Percentiles rank a stretch among this genome's conserved stretches.
These are phyloP conservation scores for Acronicta leporina DNA, from an alignment of 2,888 invertebrate genomes.

Conservation along the genomic window DNA sequence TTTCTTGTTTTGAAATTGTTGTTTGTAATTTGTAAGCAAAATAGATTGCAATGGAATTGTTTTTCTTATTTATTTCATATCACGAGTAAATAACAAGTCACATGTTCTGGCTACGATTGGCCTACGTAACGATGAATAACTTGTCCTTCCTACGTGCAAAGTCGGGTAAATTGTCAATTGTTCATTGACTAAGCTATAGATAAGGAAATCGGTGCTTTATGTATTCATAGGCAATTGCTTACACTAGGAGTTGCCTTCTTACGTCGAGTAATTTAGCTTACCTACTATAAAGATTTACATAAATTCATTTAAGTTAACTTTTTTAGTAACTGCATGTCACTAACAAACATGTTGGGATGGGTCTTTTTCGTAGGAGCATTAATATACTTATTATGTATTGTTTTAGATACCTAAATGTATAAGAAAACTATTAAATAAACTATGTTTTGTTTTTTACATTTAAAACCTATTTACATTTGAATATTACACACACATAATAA, in stretches of 20 bases:
- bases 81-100: slow-evolving; percentile 14
- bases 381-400: too few species aligned
- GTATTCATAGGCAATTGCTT: not conserved
- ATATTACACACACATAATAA: too few species aligned
- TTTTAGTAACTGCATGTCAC: too few species aligned
- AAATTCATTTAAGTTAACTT: too few species aligned
- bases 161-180: slow-evolving; percentile 44
- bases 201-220: slow-evolving; percentile 32
- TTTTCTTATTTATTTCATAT: slow-evolving; percentile 10
- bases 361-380: too few species aligned
- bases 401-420: too few species aligned
- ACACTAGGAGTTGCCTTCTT: not conserved
- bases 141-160: slow-evolving; percentile 49
- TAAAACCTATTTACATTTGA: too few species aligned
- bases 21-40: slow-evolving; percentile 3
- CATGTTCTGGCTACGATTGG: slow-evolving; percentile 11
- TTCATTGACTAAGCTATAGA: slow-evolving; percentile 44
- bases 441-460: too few species aligned
- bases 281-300: too few species aligned
- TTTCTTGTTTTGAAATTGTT: not conserved
- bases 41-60: slow-evolving; percentile 8
- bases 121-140: slow-evolving; percentile 20
- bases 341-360: too few species aligned
- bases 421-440: too few species aligned
- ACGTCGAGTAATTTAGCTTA: not conserved